Conservation (phyloP, 1,140 invertebrate genomes). For the Sogatella furcifera region DNA sequence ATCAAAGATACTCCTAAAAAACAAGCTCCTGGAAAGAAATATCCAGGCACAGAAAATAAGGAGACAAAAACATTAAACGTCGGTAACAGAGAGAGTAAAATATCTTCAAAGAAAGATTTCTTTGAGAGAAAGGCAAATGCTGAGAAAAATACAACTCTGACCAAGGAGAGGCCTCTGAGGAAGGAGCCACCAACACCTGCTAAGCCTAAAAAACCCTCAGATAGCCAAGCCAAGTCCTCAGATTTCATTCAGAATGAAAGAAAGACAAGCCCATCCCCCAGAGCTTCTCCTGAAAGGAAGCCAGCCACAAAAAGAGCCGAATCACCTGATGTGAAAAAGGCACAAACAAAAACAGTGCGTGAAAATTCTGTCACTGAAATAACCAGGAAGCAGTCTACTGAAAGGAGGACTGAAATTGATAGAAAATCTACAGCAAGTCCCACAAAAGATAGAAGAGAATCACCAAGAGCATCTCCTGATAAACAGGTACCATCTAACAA, state of each 20-base stretch:
- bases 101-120: conserved; percentile 21
- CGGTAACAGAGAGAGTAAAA: conserved; percentile 1
- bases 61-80: background rate
- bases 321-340: conserved; percentile 9
- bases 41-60: background rate
- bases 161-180: background rate
- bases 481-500: background rate
- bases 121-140: conserved; percentile 22
- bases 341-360: conserved; percentile 5
- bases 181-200: background rate
- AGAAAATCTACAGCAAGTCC: background rate
- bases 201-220: background rate
- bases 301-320: background rate
- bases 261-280: background rate
- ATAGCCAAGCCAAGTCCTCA: background rate
- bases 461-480: background rate
- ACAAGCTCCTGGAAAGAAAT: conserved; percentile 5
- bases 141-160: background rate
- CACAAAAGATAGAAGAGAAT: background rate
- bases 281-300: conserved; percentile 8
- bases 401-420: background rate
- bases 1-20: conserved; percentile 14
- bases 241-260: conserved; percentile 7
- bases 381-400: background rate
- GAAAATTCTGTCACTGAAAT: background rate